Conservation (phyloP, 2,113 vertebrate genomes). For the Mustelus asterias region DNA sequence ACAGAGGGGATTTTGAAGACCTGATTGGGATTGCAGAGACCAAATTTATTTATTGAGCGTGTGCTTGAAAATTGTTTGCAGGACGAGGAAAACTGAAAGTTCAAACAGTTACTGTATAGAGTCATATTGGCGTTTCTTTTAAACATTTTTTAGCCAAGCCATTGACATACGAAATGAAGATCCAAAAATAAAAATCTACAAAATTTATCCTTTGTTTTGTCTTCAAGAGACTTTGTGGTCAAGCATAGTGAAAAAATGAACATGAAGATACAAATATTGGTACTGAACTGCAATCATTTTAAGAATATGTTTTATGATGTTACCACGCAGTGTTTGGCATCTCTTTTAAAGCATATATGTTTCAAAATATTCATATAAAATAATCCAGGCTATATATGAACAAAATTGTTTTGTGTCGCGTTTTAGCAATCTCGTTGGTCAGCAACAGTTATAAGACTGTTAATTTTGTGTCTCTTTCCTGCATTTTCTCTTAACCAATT, state of each 20-base stretch:
- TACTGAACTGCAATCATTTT: slow-evolving; percentile 29
- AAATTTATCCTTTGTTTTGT: slow-evolving; percentile 18
- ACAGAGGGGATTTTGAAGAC: slow-evolving; percentile 64
- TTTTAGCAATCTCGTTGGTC: neutral
- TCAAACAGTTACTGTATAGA: slow-evolving; percentile 60
- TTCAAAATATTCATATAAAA: neutral
- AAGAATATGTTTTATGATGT: neutral
- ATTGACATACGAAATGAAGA: neutral
- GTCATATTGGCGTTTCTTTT: slow-evolving; percentile 50
- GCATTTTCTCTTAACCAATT: neutral
- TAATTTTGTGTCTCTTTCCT: neutral
- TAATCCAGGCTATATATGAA: neutral
- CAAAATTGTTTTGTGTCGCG: too few relatives aligned
- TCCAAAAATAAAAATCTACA: neutral
- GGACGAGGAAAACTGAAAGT: slow-evolving; percentile 67
- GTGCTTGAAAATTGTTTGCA: slow-evolving; percentile 72
- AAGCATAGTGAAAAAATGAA: slow-evolving; percentile 5
- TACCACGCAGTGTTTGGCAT: neutral
- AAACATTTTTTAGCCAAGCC: slow-evolving; percentile 44
- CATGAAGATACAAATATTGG: neutral
- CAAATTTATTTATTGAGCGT: slow-evolving; percentile 73
- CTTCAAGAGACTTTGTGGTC: slow-evolving; percentile 10
- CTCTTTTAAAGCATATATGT: neutral
- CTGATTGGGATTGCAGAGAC: slow-evolving; percentile 68
- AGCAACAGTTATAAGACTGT: neutral